Evolutionary conservation across 2,888 invertebrate species (phyloP).

Genomic region (Dendrolimus houi): DNA sequence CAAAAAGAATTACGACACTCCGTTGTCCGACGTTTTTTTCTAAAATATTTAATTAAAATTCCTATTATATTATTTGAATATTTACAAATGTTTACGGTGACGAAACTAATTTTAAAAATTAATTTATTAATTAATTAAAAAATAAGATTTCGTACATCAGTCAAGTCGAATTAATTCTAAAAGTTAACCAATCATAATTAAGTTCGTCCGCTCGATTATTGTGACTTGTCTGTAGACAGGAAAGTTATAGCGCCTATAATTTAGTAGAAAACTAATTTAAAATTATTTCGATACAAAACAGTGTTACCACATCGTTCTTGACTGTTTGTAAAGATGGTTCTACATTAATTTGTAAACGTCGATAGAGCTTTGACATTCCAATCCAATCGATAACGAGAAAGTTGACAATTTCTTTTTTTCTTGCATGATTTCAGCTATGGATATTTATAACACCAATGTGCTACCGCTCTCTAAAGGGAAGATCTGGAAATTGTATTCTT

Average conservation of each 20-base stretch:
- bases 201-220: conserved; percentile 32
- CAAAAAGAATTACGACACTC: neutral
- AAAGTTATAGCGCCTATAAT: conserved; percentile 48
- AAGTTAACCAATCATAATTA: conserved; percentile 35
- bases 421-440: too few species aligned
- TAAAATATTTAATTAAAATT: neutral
- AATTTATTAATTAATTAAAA: neutral
- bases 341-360: neutral
- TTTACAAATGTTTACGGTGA: neutral
- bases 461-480: too few species aligned
- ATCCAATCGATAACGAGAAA: too few species aligned
- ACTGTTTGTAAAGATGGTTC: neutral
- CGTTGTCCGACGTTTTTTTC: neutral
- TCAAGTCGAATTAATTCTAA: neutral
- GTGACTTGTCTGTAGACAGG: conserved; percentile 27
- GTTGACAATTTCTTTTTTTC: too few species aligned
- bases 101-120: neutral
- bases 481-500: too few species aligned
- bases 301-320: conserved; percentile 54
- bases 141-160: neutral
- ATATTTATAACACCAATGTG: too few species aligned
- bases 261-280: conserved; percentile 69
- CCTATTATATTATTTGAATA: neutral
- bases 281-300: conserved; percentile 56
- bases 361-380: too few species aligned